Base-by-base conservation (phyloP, 2,888 invertebrate genomes). In the Imbricaverruca yamaguchii region DNA sequence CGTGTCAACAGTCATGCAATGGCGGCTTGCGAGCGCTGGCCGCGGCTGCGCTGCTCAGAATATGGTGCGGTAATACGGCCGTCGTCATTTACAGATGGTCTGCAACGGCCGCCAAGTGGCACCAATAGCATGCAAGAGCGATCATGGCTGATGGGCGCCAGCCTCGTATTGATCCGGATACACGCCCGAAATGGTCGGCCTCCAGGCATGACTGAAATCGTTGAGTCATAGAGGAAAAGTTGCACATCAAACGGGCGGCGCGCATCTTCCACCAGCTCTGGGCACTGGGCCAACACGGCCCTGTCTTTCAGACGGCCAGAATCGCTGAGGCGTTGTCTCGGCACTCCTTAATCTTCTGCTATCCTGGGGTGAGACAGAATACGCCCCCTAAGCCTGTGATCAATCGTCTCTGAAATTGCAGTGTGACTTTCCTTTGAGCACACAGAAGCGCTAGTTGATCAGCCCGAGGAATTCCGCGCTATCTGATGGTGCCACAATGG, bases 401-500 rank as follows among this genome's bases (percentile, higher is more conserved):
- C 61, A 61, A 61, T 61, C 61, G 61, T 13, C 18, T 18, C 61
- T 18, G 7, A 18, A 61, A 61, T 61, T 61, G 18, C 61, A 61
- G 61, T 18, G 15, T 18, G 61, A 13, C 18, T 18, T 61, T 18
- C 13, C 25, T n/a, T 25, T 67, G 25, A n/a, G 67, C 67, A 15
- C 67, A 25, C 67, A 25, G n/a, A 67, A n/a, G 65, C 23, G 23
- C 25, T 13, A 23, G 25, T 67, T 67, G 12, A 23, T 67, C 67
- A 25, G 25, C 13, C 23, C 67, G 25, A 12, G 9, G 67, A 67
- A 21, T 21, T 6, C 25, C 23, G n/a, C 67, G 23, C 25, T n/a
- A 67, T 67, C 67, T 25, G 74, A 74, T 74, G 53, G 53, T 13
- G 39, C 21, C 55, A 74, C 74, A 74, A 74, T 74, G 74, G 55